Evolutionary conservation across 2,797 vertebrate species (phyloP).

Genomic region (Lophius americanus): DNA sequence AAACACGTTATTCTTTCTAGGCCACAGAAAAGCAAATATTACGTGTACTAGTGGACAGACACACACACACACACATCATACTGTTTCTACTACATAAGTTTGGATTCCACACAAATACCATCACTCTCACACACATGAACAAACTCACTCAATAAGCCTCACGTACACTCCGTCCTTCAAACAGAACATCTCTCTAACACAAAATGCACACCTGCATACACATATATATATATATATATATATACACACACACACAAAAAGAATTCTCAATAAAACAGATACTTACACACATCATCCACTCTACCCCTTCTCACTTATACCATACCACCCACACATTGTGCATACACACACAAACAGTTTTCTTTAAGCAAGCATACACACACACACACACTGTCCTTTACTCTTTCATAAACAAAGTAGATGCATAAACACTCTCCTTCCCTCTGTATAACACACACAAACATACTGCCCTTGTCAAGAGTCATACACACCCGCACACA

Average conservation of each 20-base stretch:
- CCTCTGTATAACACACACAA: conserved; percentile 72
- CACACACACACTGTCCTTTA: conserved; percentile 72
- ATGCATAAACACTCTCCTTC: conserved; percentile 82
- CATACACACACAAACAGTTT: conserved; percentile 37
- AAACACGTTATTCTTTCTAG: conserved; percentile 60
- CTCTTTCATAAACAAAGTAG: conserved; percentile 85
- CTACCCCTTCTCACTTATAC: conserved; percentile 65
- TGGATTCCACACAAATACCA: conserved; percentile 58
- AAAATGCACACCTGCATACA: conserved; percentile 31
- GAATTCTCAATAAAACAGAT: conserved; percentile 68
- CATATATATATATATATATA: conserved; percentile 44
- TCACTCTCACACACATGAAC: conserved; percentile 43
- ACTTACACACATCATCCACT: conserved; percentile 60
- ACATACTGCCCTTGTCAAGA: conserved; percentile 73
- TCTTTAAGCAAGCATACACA: conserved; percentile 49
- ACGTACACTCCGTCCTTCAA: conserved; percentile 60
- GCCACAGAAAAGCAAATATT: conserved; percentile 55
- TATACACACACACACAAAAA: conserved; percentile 46
- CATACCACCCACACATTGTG: conserved; percentile 75
- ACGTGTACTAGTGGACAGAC: conserved; percentile 26
- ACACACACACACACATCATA: conserved; percentile 55
- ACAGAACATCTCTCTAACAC: conserved; percentile 44
- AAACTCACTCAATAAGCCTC: conserved; percentile 61
- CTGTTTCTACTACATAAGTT: conserved; percentile 55
- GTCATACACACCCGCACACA: conserved; percentile 62